phyloP scores from a whole-genome alignment of 2,888 invertebrate species.

The Diploptera punctata region DNA sequence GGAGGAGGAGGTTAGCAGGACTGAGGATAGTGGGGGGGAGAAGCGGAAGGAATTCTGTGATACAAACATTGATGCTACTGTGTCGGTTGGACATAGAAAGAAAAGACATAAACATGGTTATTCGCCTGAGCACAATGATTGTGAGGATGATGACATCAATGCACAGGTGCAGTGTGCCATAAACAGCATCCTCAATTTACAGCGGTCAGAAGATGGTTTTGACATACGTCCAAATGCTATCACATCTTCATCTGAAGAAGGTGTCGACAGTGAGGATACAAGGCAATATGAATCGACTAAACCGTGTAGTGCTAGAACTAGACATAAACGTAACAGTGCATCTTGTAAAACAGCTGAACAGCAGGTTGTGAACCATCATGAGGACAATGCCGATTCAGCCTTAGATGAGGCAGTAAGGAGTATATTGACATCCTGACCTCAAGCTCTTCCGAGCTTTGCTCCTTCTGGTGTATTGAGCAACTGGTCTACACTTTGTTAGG shows the following conservation, averaged over 20 bases:
- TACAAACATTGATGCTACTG: conserved; percentile 19
- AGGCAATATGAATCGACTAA: conserved; percentile 11
- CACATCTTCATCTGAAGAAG: conserved; percentile 14
- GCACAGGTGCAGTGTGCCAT: conserved; percentile 82
- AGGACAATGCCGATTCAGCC: conserved; percentile 50
- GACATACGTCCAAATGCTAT: conserved; percentile 29
- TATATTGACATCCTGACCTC: conserved; percentile 59
- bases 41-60: conserved; percentile 39
- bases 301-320: conserved; percentile 17
- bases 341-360: conserved; percentile 7
- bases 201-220: conserved; percentile 55
- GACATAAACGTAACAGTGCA: conserved; percentile 28
- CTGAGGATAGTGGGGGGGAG: conserved; percentile 11
- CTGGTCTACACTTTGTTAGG: conserved; percentile 15
- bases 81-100: conserved; percentile 30
- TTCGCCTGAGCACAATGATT: background rate
- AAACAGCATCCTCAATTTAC: conserved; percentile 77
- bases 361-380: conserved; percentile 22
- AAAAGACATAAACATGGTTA: conserved; percentile 34
- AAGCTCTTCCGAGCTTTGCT: conserved; percentile 16
- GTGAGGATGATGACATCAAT: conserved; percentile 69
- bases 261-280: conserved; percentile 29
- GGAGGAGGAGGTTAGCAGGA: background rate
- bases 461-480: background rate
- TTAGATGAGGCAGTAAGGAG: conserved; percentile 62